Evolutionary conservation across 1,140 invertebrate genomes (phyloP).

Genomic region (Pseudomyrmex pallidus): DNA sequence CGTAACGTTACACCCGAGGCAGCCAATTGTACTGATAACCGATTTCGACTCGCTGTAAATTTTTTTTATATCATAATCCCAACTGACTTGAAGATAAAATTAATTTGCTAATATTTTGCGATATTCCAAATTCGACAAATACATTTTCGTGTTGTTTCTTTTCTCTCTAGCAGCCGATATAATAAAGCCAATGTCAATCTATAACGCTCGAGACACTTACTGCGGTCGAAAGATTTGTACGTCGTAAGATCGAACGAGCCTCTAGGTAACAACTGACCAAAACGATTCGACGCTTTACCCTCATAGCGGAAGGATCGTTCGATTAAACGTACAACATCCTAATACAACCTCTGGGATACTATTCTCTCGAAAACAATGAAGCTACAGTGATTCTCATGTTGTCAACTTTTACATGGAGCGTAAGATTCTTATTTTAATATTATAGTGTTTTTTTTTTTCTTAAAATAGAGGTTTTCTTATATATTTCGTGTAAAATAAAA

Average conservation of each 20-base stretch:
- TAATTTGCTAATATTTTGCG: background rate
- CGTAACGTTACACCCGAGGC: slow-evolving; percentile 22
- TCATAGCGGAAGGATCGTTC: slow-evolving; percentile 73
- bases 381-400: slow-evolving; percentile 71
- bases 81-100: background rate
- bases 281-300: slow-evolving; percentile 69
- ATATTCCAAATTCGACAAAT: no score
- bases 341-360: slow-evolving; percentile 76
- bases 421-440: background rate
- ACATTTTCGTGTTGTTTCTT: no score
- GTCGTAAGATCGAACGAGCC: slow-evolving; percentile 70
- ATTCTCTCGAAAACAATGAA: slow-evolving; percentile 57
- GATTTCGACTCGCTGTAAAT: slow-evolving; percentile 30
- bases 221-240: slow-evolving; percentile 59
- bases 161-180: background rate
- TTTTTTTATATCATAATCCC: slow-evolving; percentile 5
- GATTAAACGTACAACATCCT: slow-evolving; percentile 73
- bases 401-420: background rate
- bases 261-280: slow-evolving; percentile 71
- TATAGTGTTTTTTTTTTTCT: background rate
- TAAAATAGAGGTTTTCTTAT: background rate
- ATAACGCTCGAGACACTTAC: slow-evolving; percentile 59
- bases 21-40: slow-evolving; percentile 45
- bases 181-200: slow-evolving; percentile 14
- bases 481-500: background rate